These are phyloP conservation scores for Nemapogon koenigi DNA, from an alignment of 2,888 invertebrate genomes.

Conservation along the genomic window DNA sequence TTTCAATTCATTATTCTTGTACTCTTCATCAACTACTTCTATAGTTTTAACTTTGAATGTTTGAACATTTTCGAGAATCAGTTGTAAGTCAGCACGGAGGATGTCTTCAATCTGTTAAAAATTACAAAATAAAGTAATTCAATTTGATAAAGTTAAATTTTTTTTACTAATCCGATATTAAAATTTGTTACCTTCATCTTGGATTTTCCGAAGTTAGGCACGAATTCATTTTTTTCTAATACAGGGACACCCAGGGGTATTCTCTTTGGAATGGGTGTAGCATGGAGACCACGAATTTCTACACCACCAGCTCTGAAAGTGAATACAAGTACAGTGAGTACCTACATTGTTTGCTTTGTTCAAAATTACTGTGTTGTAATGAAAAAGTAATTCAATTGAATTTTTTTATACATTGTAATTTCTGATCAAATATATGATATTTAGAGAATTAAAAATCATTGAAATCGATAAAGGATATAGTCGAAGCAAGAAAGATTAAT, in stretches of 20 bases:
- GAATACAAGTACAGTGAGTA: too few species aligned
- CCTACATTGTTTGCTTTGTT: too few species aligned
- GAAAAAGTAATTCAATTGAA: too few species aligned
- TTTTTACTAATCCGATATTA: constrained; percentile 4
- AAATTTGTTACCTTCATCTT: constrained; percentile 39
- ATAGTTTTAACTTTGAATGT: constrained; percentile 67
- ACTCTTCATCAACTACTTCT: constrained; percentile 59
- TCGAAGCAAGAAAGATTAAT: too few species aligned
- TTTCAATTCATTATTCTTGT: constrained; percentile 46
- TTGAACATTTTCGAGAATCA: constrained; percentile 74
- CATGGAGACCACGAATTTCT: constrained; percentile 77
- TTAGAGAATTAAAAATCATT: too few species aligned
- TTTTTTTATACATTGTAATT: too few species aligned
- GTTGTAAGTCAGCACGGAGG: constrained; percentile 69
- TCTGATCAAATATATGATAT: too few species aligned
- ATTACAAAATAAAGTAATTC: not conserved
- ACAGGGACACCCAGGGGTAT: constrained; percentile 76
- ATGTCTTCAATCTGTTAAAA: constrained; percentile 52
- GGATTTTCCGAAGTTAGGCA: constrained; percentile 64
- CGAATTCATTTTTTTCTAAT: constrained; percentile 76
- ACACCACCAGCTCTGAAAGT: constrained; percentile 78
- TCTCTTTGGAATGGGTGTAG: constrained; percentile 74
- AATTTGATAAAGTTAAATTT: not conserved
- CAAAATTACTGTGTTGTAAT: too few species aligned
- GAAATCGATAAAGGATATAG: too few species aligned